Evolutionary conservation across 35 echinoderm and acorn worm genomes (phyloP), one percentile per base, ranked within the genome.

Genomic region (Chiridota heheva): DNA sequence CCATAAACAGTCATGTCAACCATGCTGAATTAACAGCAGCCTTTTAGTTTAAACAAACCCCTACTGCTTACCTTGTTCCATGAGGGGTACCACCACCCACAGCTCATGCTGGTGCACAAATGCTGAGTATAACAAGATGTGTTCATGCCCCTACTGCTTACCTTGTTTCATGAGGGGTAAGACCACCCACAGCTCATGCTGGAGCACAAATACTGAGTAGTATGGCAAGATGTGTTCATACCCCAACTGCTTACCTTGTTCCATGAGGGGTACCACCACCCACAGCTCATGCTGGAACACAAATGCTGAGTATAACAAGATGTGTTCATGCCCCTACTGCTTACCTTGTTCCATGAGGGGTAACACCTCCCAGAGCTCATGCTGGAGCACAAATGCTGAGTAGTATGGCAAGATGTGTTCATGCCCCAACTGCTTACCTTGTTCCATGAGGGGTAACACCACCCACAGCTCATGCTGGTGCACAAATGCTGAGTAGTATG

Each of bases 181-280:
- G 5, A 97, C 88, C n/a, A 87, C 88, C 93, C 93, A 97, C 58
- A 97, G 65, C 69, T 97, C 93, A 56, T 86, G 83, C 48, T 69
- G 63, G 48, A 42, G 41, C 16, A 91, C 84, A 74, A 97, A 97
- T 40, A 84, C 80, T 42, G 57, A 45, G 44, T 75, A 69, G 58
- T 70, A 91, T n/a, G n/a, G n/a, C n/a, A n/a, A n/a, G n/a, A n/a
- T n/a, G n/a, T n/a, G 48, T 46, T 91, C 89, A 86, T 91, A 63
- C 39, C n/a, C n/a, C n/a, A n/a, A 33, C 3, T 33, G n/a, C 73
- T 65, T 87, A 96, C 92, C 93, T 44, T 91, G 89, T 32, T 91
- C 86, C 93, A 97, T 97, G 22, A 97, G 85, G 34, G 93, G 93
- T 78, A 97, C 80, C 2, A 97, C 88, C n/a, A 87, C 88, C 93